Base-by-base conservation (phyloP, 2,888 invertebrate species). In the Boloria selene region DNA sequence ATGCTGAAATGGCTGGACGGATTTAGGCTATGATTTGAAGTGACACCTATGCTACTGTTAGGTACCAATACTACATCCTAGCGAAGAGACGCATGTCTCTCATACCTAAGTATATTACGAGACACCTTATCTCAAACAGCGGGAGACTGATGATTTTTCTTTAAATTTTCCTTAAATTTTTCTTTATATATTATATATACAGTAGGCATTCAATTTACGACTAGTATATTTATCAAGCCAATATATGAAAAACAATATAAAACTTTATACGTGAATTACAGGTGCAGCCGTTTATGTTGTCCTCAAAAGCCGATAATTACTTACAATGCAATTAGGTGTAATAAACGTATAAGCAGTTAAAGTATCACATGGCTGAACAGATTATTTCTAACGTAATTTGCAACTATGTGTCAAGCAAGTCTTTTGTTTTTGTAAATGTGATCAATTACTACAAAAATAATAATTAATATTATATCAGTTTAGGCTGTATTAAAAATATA, bases 301-400 rank as follows among this genome's bases (percentile, higher is more conserved):
- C 74, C 83, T 82, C 79, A 82, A 85, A 79, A 81, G 79, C 77
- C 79, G 80, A 84, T 85, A 86, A 87, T 86, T 84, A 81, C 77
- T 86, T 84, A 81, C 77, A 77, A 79, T 75, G 85, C 83, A 83
- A 87, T 87, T 86, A 86, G 78, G 76, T 78, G 79, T 81, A 84
- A 86, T 87, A 82, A 81, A 81, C 79, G 80, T 79, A 74, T 74
- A 72, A 74, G 71, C 75, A 76, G 72, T 75, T 75, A 75, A 64
- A 60, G 64, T 68, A 68, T 67, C 62, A 64, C 45, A n/a, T 51
- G 75, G 54, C 44, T 38, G 59, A 49, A 54, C 54, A 82, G 75
- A 80, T 78, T 79, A 78, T 79, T 79, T 79, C 75, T 75, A 76
- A 78, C 75, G 74, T 81, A 81, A 81, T 65, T 72, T 72, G 78